phyloP scores from a whole-genome alignment of 2,113 vertebrate genomes.

The Paedocypris sp. region DNA sequence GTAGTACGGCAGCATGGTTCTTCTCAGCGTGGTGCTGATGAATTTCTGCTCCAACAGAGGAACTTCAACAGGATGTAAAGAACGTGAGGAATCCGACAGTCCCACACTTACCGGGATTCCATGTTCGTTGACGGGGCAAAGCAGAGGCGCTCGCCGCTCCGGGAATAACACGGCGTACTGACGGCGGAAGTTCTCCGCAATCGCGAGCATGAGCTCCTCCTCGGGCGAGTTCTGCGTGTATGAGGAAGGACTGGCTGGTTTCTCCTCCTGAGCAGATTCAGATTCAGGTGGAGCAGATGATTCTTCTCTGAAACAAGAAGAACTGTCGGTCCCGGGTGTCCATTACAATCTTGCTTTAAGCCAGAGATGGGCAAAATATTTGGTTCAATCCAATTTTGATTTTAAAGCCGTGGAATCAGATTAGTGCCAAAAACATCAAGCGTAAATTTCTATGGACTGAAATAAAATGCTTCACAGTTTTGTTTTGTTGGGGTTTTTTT shows the following conservation, averaged over 20 bases:
- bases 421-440: too few relatives aligned
- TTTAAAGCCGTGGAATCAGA: too few relatives aligned
- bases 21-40: slow-evolving; percentile 75
- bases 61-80: neutral
- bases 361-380: too few relatives aligned
- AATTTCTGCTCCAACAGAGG: slow-evolving; percentile 76
- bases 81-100: neutral
- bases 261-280: too few relatives aligned
- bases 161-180: slow-evolving; percentile 74
- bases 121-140: slow-evolving; percentile 74
- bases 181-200: slow-evolving; percentile 64
- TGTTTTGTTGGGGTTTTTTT: too few relatives aligned
- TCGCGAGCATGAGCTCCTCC: slow-evolving; percentile 60
- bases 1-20: slow-evolving; percentile 53
- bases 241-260: slow-evolving; percentile 57
- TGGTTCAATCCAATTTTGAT: too few relatives aligned
- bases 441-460: too few relatives aligned
- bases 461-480: too few relatives aligned
- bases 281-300: too few relatives aligned
- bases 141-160: slow-evolving; percentile 67
- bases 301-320: too few relatives aligned
- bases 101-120: slow-evolving; percentile 58
- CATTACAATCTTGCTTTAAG: too few relatives aligned
- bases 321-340: too few relatives aligned
- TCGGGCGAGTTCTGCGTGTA: slow-evolving; percentile 64